Percentiles rank a stretch among this genome's conserved stretches.
Conservation (phyloP, 2,113 vertebrate species). For the Leuciscus idus region DNA sequence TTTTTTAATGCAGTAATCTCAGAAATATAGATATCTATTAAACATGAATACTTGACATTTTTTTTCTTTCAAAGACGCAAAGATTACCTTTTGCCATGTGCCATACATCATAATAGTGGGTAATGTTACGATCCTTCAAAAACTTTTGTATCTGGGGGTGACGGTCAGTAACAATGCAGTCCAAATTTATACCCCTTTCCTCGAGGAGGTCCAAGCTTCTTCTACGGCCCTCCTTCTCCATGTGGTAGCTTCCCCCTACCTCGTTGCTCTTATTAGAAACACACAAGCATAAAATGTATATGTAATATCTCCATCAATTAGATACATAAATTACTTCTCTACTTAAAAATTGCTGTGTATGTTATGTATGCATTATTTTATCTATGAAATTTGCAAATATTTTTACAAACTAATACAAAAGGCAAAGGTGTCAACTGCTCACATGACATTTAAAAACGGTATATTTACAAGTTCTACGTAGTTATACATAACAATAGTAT, state of each 20-base stretch:
- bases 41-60: too few species aligned
- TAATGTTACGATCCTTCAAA: background rate
- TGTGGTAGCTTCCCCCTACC: background rate
- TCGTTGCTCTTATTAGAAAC: background rate
- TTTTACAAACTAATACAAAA: too few species aligned
- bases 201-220: background rate
- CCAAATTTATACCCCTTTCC: background rate
- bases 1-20: background rate
- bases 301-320: background rate
- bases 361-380: too few species aligned
- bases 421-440: too few species aligned
- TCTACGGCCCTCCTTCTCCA: background rate
- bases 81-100: background rate
- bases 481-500: background rate
- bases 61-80: background rate
- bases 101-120: background rate
- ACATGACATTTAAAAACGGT: too few species aligned
- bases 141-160: background rate
- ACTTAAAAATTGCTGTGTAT: too few species aligned
- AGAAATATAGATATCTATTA: background rate
- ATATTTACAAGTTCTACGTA: background rate
- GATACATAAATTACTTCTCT: too few species aligned
- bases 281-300: background rate
- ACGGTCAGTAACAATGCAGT: background rate
- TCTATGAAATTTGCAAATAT: too few species aligned